phyloP scores from a whole-genome alignment of 1,140 invertebrate genomes.

The Anastrepha obliqua region DNA sequence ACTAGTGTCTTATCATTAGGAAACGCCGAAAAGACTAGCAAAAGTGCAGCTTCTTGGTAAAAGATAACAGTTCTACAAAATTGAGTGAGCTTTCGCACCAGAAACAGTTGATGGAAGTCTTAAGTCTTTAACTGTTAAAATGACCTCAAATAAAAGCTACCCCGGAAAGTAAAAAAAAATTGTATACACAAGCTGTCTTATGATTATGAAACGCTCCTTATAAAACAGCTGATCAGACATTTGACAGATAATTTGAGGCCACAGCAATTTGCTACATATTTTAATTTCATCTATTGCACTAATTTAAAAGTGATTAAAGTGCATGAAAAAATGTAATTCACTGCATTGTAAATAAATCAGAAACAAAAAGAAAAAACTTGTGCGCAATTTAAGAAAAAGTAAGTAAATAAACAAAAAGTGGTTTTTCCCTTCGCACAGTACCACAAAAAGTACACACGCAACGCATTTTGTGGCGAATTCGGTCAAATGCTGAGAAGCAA shows the following conservation, averaged over 20 bases:
- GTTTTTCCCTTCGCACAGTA: background rate
- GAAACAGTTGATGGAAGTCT: no score
- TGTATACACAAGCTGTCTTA: background rate
- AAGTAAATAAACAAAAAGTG: background rate
- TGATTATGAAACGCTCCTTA: no score
- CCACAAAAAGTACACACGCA: background rate
- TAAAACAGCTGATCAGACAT: background rate
- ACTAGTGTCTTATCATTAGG: no score
- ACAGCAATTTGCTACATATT: background rate
- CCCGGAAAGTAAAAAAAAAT: background rate
- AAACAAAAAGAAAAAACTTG: background rate
- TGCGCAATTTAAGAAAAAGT: background rate
- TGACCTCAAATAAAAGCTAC: no score
- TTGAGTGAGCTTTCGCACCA: no score
- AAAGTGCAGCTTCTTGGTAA: no score
- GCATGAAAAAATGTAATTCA: background rate
- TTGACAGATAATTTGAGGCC: no score
- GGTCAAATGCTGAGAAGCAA: background rate
- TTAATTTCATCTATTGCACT: background rate
- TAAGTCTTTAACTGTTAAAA: no score
- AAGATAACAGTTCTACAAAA: no score
- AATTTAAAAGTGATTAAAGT: background rate
- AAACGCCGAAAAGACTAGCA: no score
- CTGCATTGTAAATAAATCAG: background rate
- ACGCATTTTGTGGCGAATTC: background rate